Evolutionary conservation across 2,113 vertebrate species (phyloP).

Genomic region (Orthonyx spaldingii): DNA sequence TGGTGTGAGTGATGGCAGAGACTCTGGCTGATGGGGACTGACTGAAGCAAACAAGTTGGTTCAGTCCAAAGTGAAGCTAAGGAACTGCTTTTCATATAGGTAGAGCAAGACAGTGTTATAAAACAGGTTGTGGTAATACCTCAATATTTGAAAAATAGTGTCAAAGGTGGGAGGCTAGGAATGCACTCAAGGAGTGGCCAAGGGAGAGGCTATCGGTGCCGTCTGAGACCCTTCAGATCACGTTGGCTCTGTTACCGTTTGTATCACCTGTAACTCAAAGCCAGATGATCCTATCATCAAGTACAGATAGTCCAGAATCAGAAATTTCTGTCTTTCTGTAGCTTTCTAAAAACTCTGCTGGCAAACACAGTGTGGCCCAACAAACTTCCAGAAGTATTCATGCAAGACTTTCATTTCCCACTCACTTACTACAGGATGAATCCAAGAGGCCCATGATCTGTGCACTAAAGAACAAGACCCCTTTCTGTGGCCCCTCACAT

Average conservation of each 20-base stretch:
- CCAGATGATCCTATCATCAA: background rate
- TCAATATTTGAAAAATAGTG: background rate
- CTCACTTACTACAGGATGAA: background rate
- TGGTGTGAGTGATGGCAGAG: fast-evolving
- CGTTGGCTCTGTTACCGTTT: background rate
- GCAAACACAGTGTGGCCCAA: background rate
- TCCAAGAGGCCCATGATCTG: background rate
- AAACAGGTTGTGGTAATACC: background rate
- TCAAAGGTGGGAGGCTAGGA: background rate
- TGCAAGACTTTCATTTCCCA: background rate
- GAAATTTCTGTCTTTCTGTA: background rate
- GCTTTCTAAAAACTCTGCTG: background rate
- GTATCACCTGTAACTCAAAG: background rate
- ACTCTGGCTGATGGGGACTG: no score
- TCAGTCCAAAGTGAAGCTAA: background rate
- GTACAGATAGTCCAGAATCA: background rate
- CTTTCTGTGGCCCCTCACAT: background rate
- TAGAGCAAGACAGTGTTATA: background rate
- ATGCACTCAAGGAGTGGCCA: background rate
- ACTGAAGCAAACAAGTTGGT: background rate
- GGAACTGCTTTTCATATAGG: background rate
- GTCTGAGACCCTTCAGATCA: background rate
- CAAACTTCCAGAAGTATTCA: background rate
- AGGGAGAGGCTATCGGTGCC: background rate
- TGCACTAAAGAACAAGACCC: background rate